Evolutionary conservation across 2,888 invertebrate species (phyloP).

Genomic region (Lordiphosa andalusiaca): DNA sequence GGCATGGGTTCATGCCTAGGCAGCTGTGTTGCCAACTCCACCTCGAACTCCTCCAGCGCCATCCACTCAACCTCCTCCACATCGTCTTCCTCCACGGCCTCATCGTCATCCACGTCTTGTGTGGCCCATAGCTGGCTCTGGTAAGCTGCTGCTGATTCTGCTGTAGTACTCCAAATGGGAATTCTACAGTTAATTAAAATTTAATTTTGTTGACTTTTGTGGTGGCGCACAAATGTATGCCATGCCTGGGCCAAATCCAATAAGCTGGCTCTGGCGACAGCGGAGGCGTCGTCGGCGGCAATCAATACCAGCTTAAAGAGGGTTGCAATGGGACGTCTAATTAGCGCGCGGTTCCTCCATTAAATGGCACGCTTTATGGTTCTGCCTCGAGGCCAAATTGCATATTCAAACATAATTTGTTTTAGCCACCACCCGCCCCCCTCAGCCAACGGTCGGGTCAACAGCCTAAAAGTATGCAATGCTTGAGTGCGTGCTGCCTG

Average conservation of each 20-base stretch:
- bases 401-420: slow-evolving; percentile 46
- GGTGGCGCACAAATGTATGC: slow-evolving; percentile 38
- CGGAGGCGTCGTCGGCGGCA: slow-evolving; percentile 35
- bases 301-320: slow-evolving; percentile 51
- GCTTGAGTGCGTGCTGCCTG: slow-evolving; percentile 47
- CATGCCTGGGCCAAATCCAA: slow-evolving; percentile 51
- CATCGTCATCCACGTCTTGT: slow-evolving; percentile 54
- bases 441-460: slow-evolving; percentile 51
- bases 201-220: slow-evolving; percentile 51
- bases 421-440: background rate
- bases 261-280: slow-evolving; percentile 30
- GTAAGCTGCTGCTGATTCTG: slow-evolving; percentile 42
- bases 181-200: slow-evolving; percentile 59
- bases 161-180: slow-evolving; percentile 10
- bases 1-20: slow-evolving; percentile 68
- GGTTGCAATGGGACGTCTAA: slow-evolving; percentile 19
- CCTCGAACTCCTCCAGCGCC: slow-evolving; percentile 27
- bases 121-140: slow-evolving; percentile 53
- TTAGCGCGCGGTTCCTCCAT: slow-evolving; percentile 35
- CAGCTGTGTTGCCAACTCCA: slow-evolving; percentile 49
- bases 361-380: slow-evolving; percentile 25
- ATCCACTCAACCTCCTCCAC: slow-evolving; percentile 34
- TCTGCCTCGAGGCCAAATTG: slow-evolving; percentile 32
- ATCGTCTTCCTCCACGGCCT: slow-evolving; percentile 27
- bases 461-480: slow-evolving; percentile 72